Evolutionary conservation across 1,140 invertebrate species (phyloP), one percentile per base, ranked within the genome.

Genomic region (Argopecten irradians): DNA sequence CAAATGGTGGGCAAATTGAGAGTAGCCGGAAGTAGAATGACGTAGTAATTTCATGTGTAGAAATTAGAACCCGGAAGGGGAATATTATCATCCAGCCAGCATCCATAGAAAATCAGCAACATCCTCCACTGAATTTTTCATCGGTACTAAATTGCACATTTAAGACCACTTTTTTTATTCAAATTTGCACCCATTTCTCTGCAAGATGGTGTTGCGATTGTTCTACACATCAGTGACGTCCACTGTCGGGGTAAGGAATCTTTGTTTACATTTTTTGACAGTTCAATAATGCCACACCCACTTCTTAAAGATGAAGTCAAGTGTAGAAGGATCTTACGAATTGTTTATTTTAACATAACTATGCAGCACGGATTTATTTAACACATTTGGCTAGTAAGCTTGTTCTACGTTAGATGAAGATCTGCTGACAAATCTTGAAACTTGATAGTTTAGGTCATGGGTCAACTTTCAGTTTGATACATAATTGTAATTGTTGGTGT

Each of bases 141-240:
- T 33, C 32, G 19, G 19, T 84, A 41, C 83, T 85, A 35, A 28
- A 11, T 55, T 83, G 34, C 43, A 85, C 43, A 16, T 55, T 71
- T n/a, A 71, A 33, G 22, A 43, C 11, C 28, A 28, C 5, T 28
- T 1, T 71, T 71, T n/a, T 71, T 22, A 71, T 71, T 71, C 22
- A 28, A 71, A 28, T 71, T n/a, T 71, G 33, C 46, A 34, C 32
- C 84, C 83, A 46, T 83, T 86, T 84, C 82, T 28, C 83, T 85
- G 85, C 85, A 88, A 86, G 88, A 89, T 89, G 89, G 87, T 85
- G 85, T 88, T 91, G 85, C 89, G 87, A 87, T 88, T 92, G 14
- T 91, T 89, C 82, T 39, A 90, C 46, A 89, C 90, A n/a, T 88
- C 83, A 82, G 87, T 90, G 28, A 32, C 87, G 39, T 83, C 88